Evolutionary conservation across 1,140 invertebrate species (phyloP).

Genomic region (Antheraea mylitta): DNA sequence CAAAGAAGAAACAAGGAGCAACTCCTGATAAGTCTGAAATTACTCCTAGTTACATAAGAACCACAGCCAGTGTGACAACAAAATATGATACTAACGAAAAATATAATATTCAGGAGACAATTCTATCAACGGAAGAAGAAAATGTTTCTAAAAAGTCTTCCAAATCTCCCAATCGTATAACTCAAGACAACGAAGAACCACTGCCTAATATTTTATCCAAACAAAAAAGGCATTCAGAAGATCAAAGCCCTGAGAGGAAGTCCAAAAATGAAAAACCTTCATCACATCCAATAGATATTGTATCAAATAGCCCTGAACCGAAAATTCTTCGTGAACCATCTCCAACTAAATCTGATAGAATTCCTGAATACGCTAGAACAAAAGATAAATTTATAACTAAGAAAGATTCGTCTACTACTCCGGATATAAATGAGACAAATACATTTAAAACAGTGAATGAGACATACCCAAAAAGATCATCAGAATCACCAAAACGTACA

Average conservation of each 20-base stretch:
- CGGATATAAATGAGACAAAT: conserved; percentile 13
- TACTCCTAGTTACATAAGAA: conserved; percentile 10
- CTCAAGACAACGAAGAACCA: background rate
- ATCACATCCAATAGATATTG: conserved; percentile 1
- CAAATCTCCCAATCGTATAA: conserved; percentile 23
- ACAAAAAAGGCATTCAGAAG: background rate
- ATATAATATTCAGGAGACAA: conserved; percentile 9
- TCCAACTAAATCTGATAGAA: conserved; percentile 11
- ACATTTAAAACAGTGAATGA: conserved; percentile 1
- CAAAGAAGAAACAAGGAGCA: background rate
- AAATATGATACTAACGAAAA: conserved; percentile 12
- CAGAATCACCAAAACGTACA: conserved; percentile 13
- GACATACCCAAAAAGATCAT: conserved; percentile 3
- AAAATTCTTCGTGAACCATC: conserved; percentile 3
- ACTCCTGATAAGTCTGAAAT: background rate
- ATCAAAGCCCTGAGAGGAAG: conserved; percentile 12
- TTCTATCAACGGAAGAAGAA: background rate
- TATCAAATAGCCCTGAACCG: background rate
- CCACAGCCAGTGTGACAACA: conserved; percentile 8
- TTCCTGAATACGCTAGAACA: conserved; percentile 15
- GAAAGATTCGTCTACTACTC: conserved; percentile 14
- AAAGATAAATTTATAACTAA: conserved; percentile 12
- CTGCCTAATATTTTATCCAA: background rate
- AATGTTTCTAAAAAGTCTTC: conserved; percentile 12
- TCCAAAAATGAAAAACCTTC: conserved; percentile 2